Evolutionary conservation across 2,797 vertebrate genomes (phyloP).

Genomic region (Sebastes minor): DNA sequence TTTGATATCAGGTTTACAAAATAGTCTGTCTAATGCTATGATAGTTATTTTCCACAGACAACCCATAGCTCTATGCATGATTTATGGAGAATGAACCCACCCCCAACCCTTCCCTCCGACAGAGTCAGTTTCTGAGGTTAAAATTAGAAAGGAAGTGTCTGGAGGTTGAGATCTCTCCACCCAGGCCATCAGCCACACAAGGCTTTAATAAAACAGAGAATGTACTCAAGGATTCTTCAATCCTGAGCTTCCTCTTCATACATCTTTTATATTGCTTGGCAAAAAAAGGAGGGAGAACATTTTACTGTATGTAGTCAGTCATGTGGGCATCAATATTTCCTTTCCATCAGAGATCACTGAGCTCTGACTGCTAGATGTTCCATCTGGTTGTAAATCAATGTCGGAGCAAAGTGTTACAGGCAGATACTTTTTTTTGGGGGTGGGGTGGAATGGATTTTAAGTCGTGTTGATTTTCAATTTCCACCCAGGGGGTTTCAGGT

Average conservation of each 20-base stretch:
- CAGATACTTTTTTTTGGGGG: neutral
- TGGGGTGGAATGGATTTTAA: conserved; percentile 12
- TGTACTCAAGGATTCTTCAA: conserved; percentile 11
- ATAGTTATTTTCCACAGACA: neutral
- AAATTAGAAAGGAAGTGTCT: conserved; percentile 36
- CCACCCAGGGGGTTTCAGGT: neutral
- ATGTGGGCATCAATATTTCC: conserved; percentile 54
- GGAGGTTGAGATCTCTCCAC: conserved; percentile 26
- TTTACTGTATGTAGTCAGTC: conserved; percentile 16
- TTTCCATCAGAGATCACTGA: conserved; percentile 54
- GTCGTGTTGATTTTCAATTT: conserved; percentile 45
- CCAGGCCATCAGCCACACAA: neutral
- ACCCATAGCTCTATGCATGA: neutral
- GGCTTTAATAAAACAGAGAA: conserved; percentile 29
- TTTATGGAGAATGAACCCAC: conserved; percentile 1
- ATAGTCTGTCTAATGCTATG: too few species aligned
- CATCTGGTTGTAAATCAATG: conserved; percentile 43
- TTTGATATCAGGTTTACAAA: too few species aligned
- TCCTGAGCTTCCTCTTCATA: conserved; percentile 4
- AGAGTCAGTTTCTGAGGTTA: conserved; percentile 6
- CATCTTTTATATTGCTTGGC: conserved; percentile 22
- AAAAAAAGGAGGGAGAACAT: neutral
- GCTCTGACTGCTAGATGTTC: conserved; percentile 49
- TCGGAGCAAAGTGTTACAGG: conserved; percentile 30
- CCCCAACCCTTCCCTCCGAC: neutral